Percentiles rank a stretch among this genome's conserved stretches.
These are phyloP conservation scores for Lithobius niger DNA, from an alignment of 1,140 invertebrate genomes.

Conservation along the genomic window DNA sequence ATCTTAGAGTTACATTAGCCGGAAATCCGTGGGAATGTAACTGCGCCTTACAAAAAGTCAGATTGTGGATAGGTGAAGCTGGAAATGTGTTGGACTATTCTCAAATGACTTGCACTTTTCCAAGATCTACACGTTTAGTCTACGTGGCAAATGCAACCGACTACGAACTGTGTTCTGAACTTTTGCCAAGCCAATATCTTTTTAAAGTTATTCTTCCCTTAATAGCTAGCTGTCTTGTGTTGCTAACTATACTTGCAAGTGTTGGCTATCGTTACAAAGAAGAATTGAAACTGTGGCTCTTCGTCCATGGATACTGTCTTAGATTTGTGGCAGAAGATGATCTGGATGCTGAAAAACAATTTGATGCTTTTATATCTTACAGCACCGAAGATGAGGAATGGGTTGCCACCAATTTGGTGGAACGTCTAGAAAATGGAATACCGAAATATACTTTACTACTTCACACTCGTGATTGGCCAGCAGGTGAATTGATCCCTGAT, in stretches of 20 bases:
- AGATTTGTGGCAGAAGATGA: not conserved
- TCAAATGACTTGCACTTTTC: not conserved
- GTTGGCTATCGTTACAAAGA: not conserved
- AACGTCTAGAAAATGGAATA: not conserved
- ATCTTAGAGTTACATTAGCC: too few species aligned
- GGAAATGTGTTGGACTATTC: too few species aligned
- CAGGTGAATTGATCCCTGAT: not conserved
- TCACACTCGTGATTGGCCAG: not conserved
- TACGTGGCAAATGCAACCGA: not conserved
- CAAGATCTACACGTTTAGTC: not conserved
- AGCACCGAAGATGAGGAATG: not conserved
- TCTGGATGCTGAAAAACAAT: not conserved
- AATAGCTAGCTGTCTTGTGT: not conserved
- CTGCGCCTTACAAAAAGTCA: too few species aligned
- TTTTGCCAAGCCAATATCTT: not conserved
- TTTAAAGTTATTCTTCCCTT: not conserved
- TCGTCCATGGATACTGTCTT: not conserved
- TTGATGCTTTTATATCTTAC: not conserved
- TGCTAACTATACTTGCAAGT: not conserved
- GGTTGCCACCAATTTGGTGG: not conserved
- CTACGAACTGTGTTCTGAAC: not conserved
- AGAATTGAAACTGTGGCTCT: not conserved
- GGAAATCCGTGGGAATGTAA: too few species aligned
- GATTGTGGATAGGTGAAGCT: too few species aligned
- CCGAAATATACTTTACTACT: not conserved